Percentiles rank a stretch among this genome's conserved stretches.
phyloP scores from a whole-genome alignment of 2,888 invertebrate genomes.

The Philaethria dido region DNA sequence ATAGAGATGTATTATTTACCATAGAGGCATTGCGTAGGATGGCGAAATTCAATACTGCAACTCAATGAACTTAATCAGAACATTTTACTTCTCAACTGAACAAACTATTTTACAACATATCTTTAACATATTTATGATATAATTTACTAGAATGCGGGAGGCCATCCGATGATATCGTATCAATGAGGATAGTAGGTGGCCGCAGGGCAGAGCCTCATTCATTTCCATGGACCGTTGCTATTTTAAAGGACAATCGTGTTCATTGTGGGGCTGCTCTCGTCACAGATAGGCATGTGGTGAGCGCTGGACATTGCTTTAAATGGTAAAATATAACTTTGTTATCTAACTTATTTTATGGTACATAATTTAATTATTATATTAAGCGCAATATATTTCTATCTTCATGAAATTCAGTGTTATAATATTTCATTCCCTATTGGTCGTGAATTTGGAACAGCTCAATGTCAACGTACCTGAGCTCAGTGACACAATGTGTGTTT shows the following conservation, averaged over 20 bases:
- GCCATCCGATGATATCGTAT: slow-evolving; percentile 83
- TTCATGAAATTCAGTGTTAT: not conserved
- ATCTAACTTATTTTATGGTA: not conserved
- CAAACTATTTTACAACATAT: too few species aligned
- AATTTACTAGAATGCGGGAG: slow-evolving; percentile 80
- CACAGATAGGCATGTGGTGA: slow-evolving; percentile 80
- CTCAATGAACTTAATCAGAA: too few species aligned
- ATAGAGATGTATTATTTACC: too few species aligned
- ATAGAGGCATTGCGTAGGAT: too few species aligned
- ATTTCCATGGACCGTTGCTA: slow-evolving; percentile 84
- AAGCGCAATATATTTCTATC: too few species aligned
- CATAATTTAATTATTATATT: too few species aligned
- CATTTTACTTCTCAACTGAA: too few species aligned
- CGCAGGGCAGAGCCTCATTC: slow-evolving; percentile 73
- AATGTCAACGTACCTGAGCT: too few species aligned
- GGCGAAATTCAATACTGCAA: too few species aligned
- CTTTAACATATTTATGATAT: slow-evolving; percentile 5
- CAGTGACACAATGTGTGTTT: too few species aligned
- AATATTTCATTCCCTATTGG: too few species aligned
- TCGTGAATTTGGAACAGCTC: too few species aligned
- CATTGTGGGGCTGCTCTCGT: slow-evolving; percentile 83
- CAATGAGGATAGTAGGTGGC: slow-evolving; percentile 85
- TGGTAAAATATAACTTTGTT: slow-evolving; percentile 54
- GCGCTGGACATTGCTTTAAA: slow-evolving; percentile 84
- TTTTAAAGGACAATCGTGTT: slow-evolving; percentile 67